These are phyloP conservation scores for Harmothoe impar DNA, from an alignment of 2,888 invertebrate species.

Conservation along the genomic window DNA sequence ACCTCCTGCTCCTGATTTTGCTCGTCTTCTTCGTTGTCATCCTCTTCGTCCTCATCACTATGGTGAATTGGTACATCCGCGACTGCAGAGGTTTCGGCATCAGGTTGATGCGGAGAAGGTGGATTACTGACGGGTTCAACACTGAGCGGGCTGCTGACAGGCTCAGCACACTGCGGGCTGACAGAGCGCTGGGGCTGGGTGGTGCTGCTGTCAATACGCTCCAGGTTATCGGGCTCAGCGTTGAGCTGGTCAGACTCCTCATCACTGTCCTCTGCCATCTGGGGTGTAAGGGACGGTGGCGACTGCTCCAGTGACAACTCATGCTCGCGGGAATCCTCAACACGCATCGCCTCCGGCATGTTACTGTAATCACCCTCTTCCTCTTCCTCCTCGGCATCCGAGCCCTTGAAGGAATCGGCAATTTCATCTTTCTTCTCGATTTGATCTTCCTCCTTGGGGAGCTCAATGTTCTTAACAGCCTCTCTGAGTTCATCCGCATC, in stretches of 20 bases:
- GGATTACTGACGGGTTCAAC: slow-evolving; percentile 17
- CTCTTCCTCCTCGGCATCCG: slow-evolving; percentile 65
- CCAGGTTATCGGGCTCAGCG: slow-evolving; percentile 42
- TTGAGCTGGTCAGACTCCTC: slow-evolving; percentile 43
- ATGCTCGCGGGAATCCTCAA: slow-evolving; percentile 34
- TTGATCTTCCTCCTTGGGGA: slow-evolving; percentile 48
- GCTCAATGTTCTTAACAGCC: slow-evolving; percentile 51
- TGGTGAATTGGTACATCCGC: neutral
- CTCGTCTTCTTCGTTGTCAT: slow-evolving; percentile 29
- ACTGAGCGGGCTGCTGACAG: slow-evolving; percentile 5
- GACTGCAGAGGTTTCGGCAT: neutral
- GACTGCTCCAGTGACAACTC: slow-evolving; percentile 40
- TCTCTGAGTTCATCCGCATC: slow-evolving; percentile 63
- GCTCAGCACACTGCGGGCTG: slow-evolving; percentile 24
- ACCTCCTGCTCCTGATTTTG: neutral
- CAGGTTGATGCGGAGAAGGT: slow-evolving; percentile 5
- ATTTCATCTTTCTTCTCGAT: slow-evolving; percentile 48
- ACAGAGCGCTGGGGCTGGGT: neutral
- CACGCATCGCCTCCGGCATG: slow-evolving; percentile 52
- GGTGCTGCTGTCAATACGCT: slow-evolving; percentile 1
- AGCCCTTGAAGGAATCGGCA: neutral
- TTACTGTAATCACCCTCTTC: slow-evolving; percentile 61
- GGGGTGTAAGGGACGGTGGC: slow-evolving; percentile 49
- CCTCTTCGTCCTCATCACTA: slow-evolving; percentile 19
- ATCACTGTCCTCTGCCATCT: slow-evolving; percentile 53